Base-by-base conservation (phyloP, 2,113 vertebrate species). In the Misgurnus mizolepis region DNA sequence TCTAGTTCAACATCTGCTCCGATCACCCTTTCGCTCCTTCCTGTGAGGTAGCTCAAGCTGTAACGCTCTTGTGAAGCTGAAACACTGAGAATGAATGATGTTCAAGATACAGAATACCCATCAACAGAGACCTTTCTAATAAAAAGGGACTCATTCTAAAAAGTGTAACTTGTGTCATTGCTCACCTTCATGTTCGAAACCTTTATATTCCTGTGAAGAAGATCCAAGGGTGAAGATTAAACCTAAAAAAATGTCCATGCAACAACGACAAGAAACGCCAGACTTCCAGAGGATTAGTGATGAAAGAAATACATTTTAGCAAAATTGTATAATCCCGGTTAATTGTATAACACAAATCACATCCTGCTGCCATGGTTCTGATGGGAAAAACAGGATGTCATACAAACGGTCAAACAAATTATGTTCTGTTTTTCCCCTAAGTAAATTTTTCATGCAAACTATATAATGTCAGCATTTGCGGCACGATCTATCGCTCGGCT, bases 391-490 rank as follows among this genome's bases (percentile, higher is more conserved):
- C 27, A 34, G 27, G 27, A 34, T 34, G 27, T 34, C 27, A 34
- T 34, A 34, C 27, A 34, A 34, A 34, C 27, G 27, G 27, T 34
- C 27, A 34, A 34, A 34, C 27, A 2, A 34, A 34, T 34, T 34
- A 34, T 34, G 27, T 34, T 34, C 27, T 34, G 27, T 34, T 34
- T 34, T 34, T 2, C 1, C 27, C 27, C 27, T 3, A 34, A 34
- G 27, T 34, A 1, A 3, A 34, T 81, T 77, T 67, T 73, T 80
- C 67, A 66, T 22, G 67, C 41, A 77, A 62, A 50, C 76, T 79
- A 81, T 62, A 82, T 89, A 81, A 82, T 67, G 86, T 87, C 88
- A 88, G 83, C 86, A 79, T 89, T 86, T 82, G 58, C 72, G 79
- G 82, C 55, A 68, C 41, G 41, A 34, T 71, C 34, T 39, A 6